Conservation (phyloP, 2,797 vertebrate genomes). For the Myripristis jacobus region DNA sequence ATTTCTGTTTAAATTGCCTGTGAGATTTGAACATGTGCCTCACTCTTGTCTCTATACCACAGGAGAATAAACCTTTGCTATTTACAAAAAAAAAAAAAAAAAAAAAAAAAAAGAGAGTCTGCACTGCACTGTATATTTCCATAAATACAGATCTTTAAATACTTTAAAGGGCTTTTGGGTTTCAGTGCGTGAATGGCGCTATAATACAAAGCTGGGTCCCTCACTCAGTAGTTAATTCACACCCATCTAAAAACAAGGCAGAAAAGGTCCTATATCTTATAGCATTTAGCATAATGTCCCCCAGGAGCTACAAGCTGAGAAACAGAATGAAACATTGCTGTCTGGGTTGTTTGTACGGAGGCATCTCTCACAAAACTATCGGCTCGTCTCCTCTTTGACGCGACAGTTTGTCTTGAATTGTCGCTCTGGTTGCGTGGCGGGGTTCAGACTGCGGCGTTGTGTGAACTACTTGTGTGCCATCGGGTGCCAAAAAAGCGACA, state of each 20-base stretch:
- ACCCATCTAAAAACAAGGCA: slow-evolving; percentile 81
- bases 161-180: slow-evolving; percentile 87
- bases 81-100: slow-evolving; percentile 89
- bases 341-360: slow-evolving; percentile 59
- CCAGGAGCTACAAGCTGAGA: slow-evolving; percentile 59
- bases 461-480: slow-evolving; percentile 38
- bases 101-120: too few species aligned
- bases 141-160: slow-evolving; percentile 91
- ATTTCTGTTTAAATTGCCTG: slow-evolving; percentile 74
- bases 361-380: slow-evolving; percentile 37
- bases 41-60: slow-evolving; percentile 88
- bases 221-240: slow-evolving; percentile 97
- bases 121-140: slow-evolving; percentile 82
- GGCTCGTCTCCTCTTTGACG: slow-evolving; percentile 3
- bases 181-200: slow-evolving; percentile 90
- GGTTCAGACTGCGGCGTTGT: slow-evolving; percentile 27
- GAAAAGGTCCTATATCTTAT: slow-evolving; percentile 62
- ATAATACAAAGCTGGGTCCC: slow-evolving; percentile 87
- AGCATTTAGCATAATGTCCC: slow-evolving; percentile 60
- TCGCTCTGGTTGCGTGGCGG: slow-evolving; percentile 34
- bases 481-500: slow-evolving; percentile 36
- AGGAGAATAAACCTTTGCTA: slow-evolving; percentile 91
- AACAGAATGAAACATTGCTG: slow-evolving; percentile 48
- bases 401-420: slow-evolving; percentile 23
- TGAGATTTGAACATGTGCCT: slow-evolving; percentile 87